Percentiles rank a stretch among this genome's conserved stretches.
Conservation (phyloP, 2,797 vertebrate genomes). For the Artibeus lituratus region DNA sequence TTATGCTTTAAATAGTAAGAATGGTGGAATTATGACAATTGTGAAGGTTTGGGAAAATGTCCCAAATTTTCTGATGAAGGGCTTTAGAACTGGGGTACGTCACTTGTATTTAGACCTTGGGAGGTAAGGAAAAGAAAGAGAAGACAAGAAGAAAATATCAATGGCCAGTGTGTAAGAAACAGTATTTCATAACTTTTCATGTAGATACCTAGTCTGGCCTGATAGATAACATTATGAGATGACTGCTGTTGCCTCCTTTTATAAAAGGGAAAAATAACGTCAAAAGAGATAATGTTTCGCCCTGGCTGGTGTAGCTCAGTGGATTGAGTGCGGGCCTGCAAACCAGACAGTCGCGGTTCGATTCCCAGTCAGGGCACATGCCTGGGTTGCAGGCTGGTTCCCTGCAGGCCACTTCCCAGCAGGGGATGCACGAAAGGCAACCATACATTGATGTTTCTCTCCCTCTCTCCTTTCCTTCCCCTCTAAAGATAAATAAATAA, state of each 20-base stretch:
- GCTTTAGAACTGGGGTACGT: neutral
- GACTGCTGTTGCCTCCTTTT: neutral
- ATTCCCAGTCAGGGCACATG: no score
- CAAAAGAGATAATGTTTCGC: neutral
- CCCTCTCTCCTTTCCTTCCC: no score
- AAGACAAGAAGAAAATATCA: neutral
- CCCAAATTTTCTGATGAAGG: neutral
- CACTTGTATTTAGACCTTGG: neutral
- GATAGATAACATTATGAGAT: neutral
- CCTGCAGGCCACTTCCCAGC: no score
- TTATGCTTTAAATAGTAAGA: neutral
- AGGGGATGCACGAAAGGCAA: no score
- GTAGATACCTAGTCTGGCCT: neutral
- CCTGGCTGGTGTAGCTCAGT: no score
- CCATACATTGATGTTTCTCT: no score
- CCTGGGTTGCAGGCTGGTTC: no score
- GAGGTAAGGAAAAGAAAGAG: neutral
- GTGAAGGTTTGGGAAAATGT: neutral
- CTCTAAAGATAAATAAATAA: no score
- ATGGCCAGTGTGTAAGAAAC: neutral
- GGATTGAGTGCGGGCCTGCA: no score
- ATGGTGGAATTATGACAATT: neutral
- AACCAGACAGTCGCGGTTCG: no score
- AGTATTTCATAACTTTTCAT: neutral
- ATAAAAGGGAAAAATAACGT: neutral